Percentiles rank a stretch among this genome's conserved stretches.
Conservation (phyloP, 1,140 invertebrate species). For the Drosophila auraria region DNA sequence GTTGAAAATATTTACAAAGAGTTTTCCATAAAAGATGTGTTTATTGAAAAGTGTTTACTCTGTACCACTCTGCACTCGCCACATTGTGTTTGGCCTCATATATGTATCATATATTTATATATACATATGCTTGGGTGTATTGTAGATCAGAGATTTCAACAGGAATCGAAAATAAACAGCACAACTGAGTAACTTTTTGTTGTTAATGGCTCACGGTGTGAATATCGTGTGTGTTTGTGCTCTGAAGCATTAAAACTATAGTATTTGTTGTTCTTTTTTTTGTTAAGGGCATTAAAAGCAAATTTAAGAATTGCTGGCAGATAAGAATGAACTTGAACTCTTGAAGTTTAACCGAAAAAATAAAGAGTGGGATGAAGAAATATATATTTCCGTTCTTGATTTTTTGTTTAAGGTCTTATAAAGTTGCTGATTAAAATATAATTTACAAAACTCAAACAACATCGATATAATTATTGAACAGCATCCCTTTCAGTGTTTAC, state of each 20-base stretch:
- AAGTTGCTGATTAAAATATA: neutral
- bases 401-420: too few species aligned
- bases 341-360: neutral
- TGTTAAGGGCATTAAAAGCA: neutral
- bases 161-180: constrained; percentile 32
- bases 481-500: neutral
- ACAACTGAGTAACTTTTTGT: constrained; percentile 17
- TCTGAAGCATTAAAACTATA: neutral
- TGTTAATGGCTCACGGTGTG: constrained; percentile 18
- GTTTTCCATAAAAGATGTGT: constrained; percentile 29
- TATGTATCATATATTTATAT: neutral
- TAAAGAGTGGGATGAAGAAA: neutral
- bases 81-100: constrained; percentile 31
- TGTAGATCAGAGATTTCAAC: constrained; percentile 18
- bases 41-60: constrained; percentile 44
- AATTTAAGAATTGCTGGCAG: constrained; percentile 5
- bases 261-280: neutral
- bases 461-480: neutral
- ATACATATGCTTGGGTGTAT: constrained; percentile 14
- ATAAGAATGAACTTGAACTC: constrained; percentile 49
- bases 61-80: constrained; percentile 42
- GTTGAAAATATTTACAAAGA: constrained; percentile 34
- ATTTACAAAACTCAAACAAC: neutral
- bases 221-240: constrained; percentile 3
- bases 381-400: constrained; percentile 4